Evolutionary conservation across 1,140 invertebrate species (phyloP).

Genomic region (Atta colombica): DNA sequence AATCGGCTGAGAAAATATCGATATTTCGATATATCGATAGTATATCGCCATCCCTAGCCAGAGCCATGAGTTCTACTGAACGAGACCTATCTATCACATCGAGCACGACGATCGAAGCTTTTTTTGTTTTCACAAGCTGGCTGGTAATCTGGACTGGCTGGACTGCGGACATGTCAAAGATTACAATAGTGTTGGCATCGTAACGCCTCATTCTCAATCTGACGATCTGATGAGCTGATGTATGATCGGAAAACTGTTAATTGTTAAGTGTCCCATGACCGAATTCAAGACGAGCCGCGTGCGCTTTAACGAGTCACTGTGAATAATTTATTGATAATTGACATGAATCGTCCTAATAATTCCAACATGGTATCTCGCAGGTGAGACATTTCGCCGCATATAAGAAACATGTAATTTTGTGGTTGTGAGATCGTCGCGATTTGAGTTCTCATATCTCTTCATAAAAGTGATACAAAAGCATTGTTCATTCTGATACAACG

Average conservation of each 20-base stretch:
- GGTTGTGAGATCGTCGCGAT: neutral
- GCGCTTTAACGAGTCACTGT: conserved; percentile 73
- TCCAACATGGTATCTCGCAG: conserved; percentile 85
- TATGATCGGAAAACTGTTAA: neutral
- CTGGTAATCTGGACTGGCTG: no score
- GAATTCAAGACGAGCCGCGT: neutral
- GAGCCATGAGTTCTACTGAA: no score
- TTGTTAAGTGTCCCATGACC: neutral
- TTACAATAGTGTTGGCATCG: neutral
- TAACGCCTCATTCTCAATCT: neutral
- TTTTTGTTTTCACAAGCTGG: no score
- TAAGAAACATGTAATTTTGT: neutral
- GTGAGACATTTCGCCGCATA: conserved; percentile 79
- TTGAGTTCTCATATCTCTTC: neutral
- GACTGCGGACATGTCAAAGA: conserved; percentile 33
- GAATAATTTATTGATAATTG: conserved; percentile 82
- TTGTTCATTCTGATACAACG: neutral
- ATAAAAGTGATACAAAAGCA: neutral
- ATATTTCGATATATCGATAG: no score
- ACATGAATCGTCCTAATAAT: conserved; percentile 72
- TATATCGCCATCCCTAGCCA: no score
- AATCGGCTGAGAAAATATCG: no score
- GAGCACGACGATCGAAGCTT: no score
- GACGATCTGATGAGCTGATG: conserved; percentile 7
- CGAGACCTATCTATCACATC: no score